Conservation (phyloP, 2,113 vertebrate genomes). For the Lagopus muta region DNA sequence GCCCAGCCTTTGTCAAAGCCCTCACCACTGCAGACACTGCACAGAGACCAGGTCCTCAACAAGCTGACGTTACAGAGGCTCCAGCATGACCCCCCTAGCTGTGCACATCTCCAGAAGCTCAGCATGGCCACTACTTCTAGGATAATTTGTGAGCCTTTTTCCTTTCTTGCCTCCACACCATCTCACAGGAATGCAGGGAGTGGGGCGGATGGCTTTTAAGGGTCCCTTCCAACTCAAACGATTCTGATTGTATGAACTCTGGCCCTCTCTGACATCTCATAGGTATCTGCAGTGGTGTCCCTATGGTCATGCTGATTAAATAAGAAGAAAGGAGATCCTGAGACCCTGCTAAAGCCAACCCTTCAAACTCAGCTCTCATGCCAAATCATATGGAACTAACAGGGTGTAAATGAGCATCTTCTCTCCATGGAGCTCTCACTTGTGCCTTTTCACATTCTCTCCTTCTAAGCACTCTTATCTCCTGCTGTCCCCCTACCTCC, state of each 20-base stretch:
- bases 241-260: too few relatives aligned
- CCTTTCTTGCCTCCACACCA: not conserved
- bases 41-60: not conserved
- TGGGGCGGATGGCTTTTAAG: too few relatives aligned
- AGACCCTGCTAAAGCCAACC: not conserved
- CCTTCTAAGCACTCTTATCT: not conserved
- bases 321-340: not conserved
- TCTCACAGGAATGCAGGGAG: not conserved
- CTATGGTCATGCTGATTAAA: not conserved
- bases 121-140: fast-evolving
- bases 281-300: not conserved
- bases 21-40: not conserved
- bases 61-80: fast-evolving
- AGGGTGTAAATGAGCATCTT: not conserved
- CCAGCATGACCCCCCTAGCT: fast-evolving
- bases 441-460: not conserved
- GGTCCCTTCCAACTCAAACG: too few relatives aligned
- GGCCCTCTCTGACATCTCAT: not conserved
- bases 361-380: not conserved
- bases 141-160: not conserved
- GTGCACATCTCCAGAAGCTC: not conserved
- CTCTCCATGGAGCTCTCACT: not conserved
- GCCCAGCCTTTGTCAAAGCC: not conserved
- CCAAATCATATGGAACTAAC: not conserved
- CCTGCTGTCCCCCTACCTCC: not conserved